Evolutionary conservation across 2,888 invertebrate genomes (phyloP).

Genomic region (Yponomeuta evonymella): DNA sequence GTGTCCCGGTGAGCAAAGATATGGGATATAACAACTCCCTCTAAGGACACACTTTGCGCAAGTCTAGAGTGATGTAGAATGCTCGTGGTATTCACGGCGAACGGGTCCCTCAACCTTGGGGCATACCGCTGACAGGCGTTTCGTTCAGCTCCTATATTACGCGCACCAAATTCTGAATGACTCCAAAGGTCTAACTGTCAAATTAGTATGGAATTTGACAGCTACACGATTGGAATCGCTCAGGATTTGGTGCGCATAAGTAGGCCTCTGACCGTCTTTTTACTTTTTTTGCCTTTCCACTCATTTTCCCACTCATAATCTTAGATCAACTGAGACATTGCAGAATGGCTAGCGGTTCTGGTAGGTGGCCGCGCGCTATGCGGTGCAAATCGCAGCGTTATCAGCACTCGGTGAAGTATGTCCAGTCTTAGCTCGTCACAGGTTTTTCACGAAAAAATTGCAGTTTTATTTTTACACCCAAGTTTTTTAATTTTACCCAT

Average conservation of each 20-base stretch:
- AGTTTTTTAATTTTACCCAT: neutral
- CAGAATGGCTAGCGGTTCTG: neutral
- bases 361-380: neutral
- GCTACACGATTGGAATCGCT: no score
- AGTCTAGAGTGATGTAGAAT: neutral
- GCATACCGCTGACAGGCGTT: slow-evolving; percentile 19
- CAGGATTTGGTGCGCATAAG: no score
- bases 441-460: neutral
- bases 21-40: no score
- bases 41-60: no score
- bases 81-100: slow-evolving; percentile 49
- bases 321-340: slow-evolving; percentile 16
- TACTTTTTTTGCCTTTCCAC: slow-evolving; percentile 51
- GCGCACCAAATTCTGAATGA: no score
- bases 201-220: no score
- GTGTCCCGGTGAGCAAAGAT: no score
- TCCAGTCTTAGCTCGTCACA: neutral
- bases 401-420: neutral
- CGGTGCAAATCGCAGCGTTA: slow-evolving; percentile 1
- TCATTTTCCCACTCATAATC: slow-evolving; percentile 46
- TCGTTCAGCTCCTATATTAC: slow-evolving; percentile 23
- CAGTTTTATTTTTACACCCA: neutral
- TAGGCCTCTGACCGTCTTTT: slow-evolving; percentile 51
- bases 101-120: slow-evolving; percentile 63
- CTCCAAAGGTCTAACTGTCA: no score